Evolutionary conservation across 2,797 vertebrate genomes (phyloP).

Genomic region (Thripadectes ignobilis): DNA sequence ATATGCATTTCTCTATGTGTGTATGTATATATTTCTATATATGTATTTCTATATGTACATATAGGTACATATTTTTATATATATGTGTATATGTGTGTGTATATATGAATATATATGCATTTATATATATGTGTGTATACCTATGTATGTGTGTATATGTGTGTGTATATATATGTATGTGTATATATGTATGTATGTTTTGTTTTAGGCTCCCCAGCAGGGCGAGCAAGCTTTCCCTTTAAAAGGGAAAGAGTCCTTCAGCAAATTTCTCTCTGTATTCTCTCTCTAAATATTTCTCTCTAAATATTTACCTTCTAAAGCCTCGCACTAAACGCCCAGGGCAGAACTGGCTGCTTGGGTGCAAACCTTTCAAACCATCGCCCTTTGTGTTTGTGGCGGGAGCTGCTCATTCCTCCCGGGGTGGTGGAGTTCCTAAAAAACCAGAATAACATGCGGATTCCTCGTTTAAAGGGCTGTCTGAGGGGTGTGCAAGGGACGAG

Average conservation of each 20-base stretch:
- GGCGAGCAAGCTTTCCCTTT: background rate
- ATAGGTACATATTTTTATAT: no score
- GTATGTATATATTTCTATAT: no score
- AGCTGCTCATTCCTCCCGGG: background rate
- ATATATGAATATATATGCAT: background rate
- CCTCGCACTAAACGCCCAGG: background rate
- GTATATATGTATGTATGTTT: background rate
- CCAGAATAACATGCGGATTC: background rate
- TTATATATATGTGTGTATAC: background rate
- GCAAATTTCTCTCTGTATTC: background rate
- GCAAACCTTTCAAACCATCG: background rate
- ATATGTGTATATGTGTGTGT: background rate
- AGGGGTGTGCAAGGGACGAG: background rate
- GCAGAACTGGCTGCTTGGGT: background rate
- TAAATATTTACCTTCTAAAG: background rate
- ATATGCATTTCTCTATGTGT: no score
- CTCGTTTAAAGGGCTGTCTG: background rate
- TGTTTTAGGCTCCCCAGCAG: background rate
- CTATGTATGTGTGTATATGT: background rate
- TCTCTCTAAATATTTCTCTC: background rate
- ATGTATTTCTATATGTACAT: no score
- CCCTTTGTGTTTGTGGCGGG: background rate
- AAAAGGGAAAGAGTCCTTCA: background rate
- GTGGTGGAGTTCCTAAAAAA: background rate
- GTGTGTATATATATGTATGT: background rate